Evolutionary conservation across 2,797 vertebrate genomes (phyloP), one percentile per base, ranked within the genome.

Genomic region (Heteromormyrus szaboi): DNA sequence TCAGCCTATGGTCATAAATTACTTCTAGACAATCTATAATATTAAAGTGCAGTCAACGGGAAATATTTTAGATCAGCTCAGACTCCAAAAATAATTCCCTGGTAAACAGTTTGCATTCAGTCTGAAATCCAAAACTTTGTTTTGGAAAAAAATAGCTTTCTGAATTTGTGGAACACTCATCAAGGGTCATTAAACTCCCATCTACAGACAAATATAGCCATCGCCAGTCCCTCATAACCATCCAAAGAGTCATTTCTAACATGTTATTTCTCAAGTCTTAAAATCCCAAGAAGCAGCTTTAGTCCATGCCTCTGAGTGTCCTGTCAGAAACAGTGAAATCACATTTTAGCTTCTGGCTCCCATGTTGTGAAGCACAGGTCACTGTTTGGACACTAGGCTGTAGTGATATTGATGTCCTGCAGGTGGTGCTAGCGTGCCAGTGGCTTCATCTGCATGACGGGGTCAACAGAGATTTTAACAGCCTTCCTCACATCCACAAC

Each of bases 341-440:
- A 85, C 92, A 87, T 89, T 91, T 91, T 88, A 85, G 50, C 72
- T 87, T 59, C 62, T 87, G 84, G 87, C 88, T 90, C 89, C 56
- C 53, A 48, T 89, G 19, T 1, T 9, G 25, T 25, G 59, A 56
- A 83, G 89, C 1, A 88, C 88, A 86, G 88, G 89, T 5, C 5
- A 88, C 89, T 92, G 11, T 17, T 41, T n/a, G 46, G 29, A 14
- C 48, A 11, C 41, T 19, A 79, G 0, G 11, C 33, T n/a, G 29
- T 41, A 25, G n/a, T 37, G 19, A 3, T 17, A 79, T 1, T 50
- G 17, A 84, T 11, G 19, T 65, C 48, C 48, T 51, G 76, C 48
- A 59, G 81, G 83, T 56, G 83, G 83, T 33, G 46, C 8, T 17
- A 22, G 6, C 0, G 2, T 46, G 37, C 41, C 85, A 86, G 33